Evolutionary conservation across 1,140 invertebrate species (phyloP).

Genomic region (Dinothrombium tinctorium): DNA sequence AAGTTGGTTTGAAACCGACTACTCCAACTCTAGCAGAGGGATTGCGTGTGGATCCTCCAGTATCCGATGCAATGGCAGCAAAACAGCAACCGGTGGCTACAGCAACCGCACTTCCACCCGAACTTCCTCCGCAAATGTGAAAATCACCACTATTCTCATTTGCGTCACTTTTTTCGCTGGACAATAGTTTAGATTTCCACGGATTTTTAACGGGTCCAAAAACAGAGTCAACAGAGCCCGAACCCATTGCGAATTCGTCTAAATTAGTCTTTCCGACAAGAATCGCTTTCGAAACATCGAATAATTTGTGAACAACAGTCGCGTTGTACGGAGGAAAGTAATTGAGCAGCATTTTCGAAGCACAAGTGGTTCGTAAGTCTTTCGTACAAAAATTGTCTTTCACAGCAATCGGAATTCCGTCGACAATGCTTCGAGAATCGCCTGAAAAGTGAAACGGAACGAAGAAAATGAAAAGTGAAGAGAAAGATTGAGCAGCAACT

Average conservation of each 20-base stretch:
- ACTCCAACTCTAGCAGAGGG: conserved; percentile 86
- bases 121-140: conserved; percentile 66
- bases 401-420: conserved; percentile 64
- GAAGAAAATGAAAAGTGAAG: conserved; percentile 10
- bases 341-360: conserved; percentile 67
- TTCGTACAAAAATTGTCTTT: conserved; percentile 87
- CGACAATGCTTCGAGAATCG: conserved; percentile 23
- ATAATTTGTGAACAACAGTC: conserved; percentile 56
- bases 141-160: neutral
- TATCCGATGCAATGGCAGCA: conserved; percentile 81
- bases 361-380: conserved; percentile 61
- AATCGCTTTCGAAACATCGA: conserved; percentile 41
- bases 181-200: conserved; percentile 34
- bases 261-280: conserved; percentile 89
- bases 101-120: conserved; percentile 80
- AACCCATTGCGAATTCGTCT: conserved; percentile 98
- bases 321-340: conserved; percentile 74
- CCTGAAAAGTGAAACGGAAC: neutral
- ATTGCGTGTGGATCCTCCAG: conserved; percentile 85
- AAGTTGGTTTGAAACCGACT: conserved; percentile 85
- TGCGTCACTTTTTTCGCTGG: neutral
- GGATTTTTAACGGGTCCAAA: conserved; percentile 73
- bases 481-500: too few species aligned
- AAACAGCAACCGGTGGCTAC: conserved; percentile 62
- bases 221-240: conserved; percentile 64